A percentile compares a stretch with the other conserved stretches of the same genome.
Evolutionary conservation across 1,140 invertebrate species (phyloP).

Genomic region (Araneus ventricosus): DNA sequence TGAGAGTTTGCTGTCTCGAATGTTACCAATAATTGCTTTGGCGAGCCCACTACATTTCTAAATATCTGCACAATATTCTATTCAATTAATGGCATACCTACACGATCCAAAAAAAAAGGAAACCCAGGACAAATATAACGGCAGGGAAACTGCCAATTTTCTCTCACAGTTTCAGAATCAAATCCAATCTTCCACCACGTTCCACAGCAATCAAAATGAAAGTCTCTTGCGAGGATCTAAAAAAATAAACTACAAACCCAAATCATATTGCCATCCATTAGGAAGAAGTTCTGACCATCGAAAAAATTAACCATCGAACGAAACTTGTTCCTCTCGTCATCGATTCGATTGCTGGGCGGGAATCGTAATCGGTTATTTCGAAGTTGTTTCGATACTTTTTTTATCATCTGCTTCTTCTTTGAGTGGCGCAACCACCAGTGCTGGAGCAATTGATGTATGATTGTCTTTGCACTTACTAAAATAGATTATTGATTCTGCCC

Average conservation of each 20-base stretch:
- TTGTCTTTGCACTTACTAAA: slow-evolving; percentile 64
- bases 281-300: slow-evolving; percentile 36
- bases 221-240: neutral
- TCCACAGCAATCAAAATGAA: slow-evolving; percentile 4
- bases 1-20: neutral
- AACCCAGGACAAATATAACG: neutral
- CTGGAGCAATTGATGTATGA: slow-evolving; percentile 61
- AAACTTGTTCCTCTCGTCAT: slow-evolving; percentile 35
- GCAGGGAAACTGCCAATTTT: slow-evolving; percentile 10
- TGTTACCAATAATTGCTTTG: neutral
- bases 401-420: neutral
- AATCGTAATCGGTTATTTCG: slow-evolving; percentile 70
- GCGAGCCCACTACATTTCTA: neutral
- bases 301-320: slow-evolving; percentile 55
- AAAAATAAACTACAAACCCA: neutral
- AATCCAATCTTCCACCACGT: slow-evolving; percentile 17
- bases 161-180: neutral
- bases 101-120: neutral
- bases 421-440: neutral
- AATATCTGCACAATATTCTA: neutral
- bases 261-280: slow-evolving; percentile 60
- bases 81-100: neutral
- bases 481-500: slow-evolving; percentile 65
- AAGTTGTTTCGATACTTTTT: slow-evolving; percentile 9
- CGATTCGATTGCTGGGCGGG: slow-evolving; percentile 24